Evolutionary conservation across 2,113 vertebrate genomes (phyloP).

Genomic region (Herpetotheres cachinnans): DNA sequence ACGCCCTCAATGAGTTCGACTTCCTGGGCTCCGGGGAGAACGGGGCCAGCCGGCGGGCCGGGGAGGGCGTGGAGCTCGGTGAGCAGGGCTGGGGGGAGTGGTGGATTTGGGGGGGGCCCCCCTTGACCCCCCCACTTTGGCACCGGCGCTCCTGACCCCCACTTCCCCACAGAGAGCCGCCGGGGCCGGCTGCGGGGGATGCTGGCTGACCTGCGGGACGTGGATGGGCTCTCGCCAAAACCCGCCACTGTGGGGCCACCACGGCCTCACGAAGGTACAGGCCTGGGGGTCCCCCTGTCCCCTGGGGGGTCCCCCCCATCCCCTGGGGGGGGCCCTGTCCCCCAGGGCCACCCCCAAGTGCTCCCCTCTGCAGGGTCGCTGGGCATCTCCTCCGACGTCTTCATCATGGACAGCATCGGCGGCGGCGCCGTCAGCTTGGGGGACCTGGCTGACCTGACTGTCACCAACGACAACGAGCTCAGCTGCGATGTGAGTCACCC

Average conservation of each 20-base stretch:
- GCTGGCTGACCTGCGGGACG: constrained; percentile 80
- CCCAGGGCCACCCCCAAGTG: too few relatives aligned
- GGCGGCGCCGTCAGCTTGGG: too few relatives aligned
- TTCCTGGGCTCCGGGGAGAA: constrained; percentile 90
- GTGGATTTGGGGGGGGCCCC: not conserved
- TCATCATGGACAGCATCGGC: too few relatives aligned
- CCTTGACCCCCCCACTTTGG: too few relatives aligned
- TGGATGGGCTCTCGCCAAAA: constrained; percentile 79
- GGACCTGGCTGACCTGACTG: too few relatives aligned
- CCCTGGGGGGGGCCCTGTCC: too few relatives aligned
- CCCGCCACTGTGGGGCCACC: constrained; percentile 74
- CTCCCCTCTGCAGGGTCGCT: too few relatives aligned
- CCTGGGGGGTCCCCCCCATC: too few relatives aligned
- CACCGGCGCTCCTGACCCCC: not conserved
- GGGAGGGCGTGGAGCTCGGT: constrained; percentile 87
- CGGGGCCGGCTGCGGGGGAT: constrained; percentile 88
- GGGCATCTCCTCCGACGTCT: too few relatives aligned
- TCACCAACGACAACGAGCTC: too few relatives aligned
- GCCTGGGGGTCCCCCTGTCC: too few relatives aligned
- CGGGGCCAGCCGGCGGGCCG: constrained; percentile 80
- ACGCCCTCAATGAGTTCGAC: constrained; percentile 89
- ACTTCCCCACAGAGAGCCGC: constrained; percentile 75
- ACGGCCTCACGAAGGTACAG: constrained; percentile 82
- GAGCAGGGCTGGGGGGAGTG: not conserved
- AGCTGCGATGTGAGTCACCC: too few relatives aligned